A percentile compares a stretch with the other conserved stretches of the same genome.
phyloP scores from a whole-genome alignment of 2,888 invertebrate genomes.

The Lottia scabra region DNA sequence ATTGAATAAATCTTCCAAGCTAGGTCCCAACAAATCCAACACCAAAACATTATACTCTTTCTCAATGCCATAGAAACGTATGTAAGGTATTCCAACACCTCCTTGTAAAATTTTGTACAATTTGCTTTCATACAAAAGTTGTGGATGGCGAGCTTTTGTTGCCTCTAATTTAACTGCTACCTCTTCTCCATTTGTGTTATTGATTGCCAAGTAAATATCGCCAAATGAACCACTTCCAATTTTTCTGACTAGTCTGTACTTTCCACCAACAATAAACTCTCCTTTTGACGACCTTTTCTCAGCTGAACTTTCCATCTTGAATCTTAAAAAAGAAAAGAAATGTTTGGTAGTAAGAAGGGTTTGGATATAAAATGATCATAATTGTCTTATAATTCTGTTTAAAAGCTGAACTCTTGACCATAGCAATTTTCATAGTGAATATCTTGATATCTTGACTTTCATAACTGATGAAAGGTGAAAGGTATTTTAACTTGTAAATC shows the following conservation, averaged over 20 bases:
- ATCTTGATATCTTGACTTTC: too few relatives aligned
- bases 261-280: conserved; percentile 66
- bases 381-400: too few relatives aligned
- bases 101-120: conserved; percentile 73
- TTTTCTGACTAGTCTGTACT: conserved; percentile 68
- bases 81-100: conserved; percentile 69
- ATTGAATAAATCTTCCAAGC: conserved; percentile 83
- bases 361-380: too few relatives aligned
- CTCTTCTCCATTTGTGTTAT: conserved; percentile 70
- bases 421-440: too few relatives aligned
- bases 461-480: too few relatives aligned
- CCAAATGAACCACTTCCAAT: conserved; percentile 70
- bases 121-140: conserved; percentile 73
- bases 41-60: conserved; percentile 98
- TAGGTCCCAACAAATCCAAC: conserved; percentile 90
- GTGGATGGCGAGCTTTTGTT: conserved; percentile 72
- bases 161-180: conserved; percentile 73
- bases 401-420: too few relatives aligned
- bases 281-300: conserved; percentile 39
- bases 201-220: conserved; percentile 69
- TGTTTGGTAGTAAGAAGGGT: too few relatives aligned
- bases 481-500: too few relatives aligned
- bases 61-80: conserved; percentile 78
- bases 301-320: conserved; percentile 43
- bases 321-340: too few relatives aligned